phyloP scores from a whole-genome alignment of 2,888 invertebrate genomes.

The Oegoconia quadripuncta region DNA sequence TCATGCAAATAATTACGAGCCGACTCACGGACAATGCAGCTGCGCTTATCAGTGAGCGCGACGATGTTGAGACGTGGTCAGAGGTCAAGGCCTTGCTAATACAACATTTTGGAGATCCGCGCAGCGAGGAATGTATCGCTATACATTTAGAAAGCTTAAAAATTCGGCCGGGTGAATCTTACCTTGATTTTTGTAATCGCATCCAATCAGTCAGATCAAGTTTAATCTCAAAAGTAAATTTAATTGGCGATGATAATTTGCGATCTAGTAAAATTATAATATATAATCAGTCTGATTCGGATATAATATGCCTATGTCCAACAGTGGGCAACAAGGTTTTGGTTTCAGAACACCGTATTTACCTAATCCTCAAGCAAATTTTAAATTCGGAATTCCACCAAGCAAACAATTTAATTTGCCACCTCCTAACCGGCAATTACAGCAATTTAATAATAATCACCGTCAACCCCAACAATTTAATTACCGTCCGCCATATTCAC shows the following conservation, averaged over 20 bases:
- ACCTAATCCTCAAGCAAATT: neutral
- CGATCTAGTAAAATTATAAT: conserved; percentile 1
- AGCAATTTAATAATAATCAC: too few relatives aligned
- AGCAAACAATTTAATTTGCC: too few relatives aligned
- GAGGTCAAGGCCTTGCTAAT: neutral
- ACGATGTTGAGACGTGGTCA: conserved; percentile 7
- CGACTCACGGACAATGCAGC: conserved; percentile 13
- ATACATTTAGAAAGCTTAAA: conserved; percentile 14
- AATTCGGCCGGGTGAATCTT: conserved; percentile 11
- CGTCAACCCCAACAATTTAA: too few relatives aligned
- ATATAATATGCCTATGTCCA: conserved; percentile 4
- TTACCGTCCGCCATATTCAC: too few relatives aligned
- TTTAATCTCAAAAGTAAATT: neutral
- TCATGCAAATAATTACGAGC: conserved; percentile 11
- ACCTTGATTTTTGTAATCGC: conserved; percentile 16
- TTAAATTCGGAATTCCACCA: neutral
- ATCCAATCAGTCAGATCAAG: conserved; percentile 9
- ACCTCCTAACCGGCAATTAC: too few relatives aligned
- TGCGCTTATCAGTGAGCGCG: conserved; percentile 10
- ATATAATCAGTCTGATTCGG: conserved; percentile 2
- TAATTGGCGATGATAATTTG: neutral
- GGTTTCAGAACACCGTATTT: neutral
- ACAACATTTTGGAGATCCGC: conserved; percentile 5
- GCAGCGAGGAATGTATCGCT: conserved; percentile 14
- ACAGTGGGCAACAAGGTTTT: neutral